Base-by-base conservation (phyloP, 2,797 vertebrate genomes). In the Pseudotriccus pelzelni region DNA sequence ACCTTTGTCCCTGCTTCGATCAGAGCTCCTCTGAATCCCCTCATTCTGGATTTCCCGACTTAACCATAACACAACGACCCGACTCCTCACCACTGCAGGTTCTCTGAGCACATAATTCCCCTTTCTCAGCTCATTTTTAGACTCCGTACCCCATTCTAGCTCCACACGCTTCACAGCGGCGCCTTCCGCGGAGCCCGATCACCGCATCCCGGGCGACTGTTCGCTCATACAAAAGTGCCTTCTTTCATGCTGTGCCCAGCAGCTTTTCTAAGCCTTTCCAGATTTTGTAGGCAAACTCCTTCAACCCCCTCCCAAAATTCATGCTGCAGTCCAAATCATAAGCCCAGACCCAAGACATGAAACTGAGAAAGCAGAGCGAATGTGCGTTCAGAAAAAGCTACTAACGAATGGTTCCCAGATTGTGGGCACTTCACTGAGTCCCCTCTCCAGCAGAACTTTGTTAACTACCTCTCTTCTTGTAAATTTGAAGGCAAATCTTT, bases 241-340 rank as follows among this genome's bases (percentile, higher is more conserved):
- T 13, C 56, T 96, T 83, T 77, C 69, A 87, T 34, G 27, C 12
- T 30, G 55, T 4, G 7, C 63, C 34, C 80, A 43, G 76, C 41
- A 84, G 73, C 6, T 37, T 95, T 84, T 91, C 87, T 81, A 92
- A 94, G 82, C 37, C 66, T 79, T 78, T 50, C 41, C 74, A 69
- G 23, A 30, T 60, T 67, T 52, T 46, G 47, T 53, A 94, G 1
- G 7, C 55, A 94, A 93, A 88, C 75, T 92, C 87, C 68, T 72
- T 63, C 90, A 68, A 41, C n/a, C 23, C 56, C 84, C 86, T 82
- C 93, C 86, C 87, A 64, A 84, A 93, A 87, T 27, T 43, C 7
- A 18, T 4, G 37, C 36, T 53, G 41, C 66, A 34, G 43, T 34
- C 52, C 86, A 95, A 90, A 73, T 4, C 53, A 12, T 43, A 79